Percentiles rank a stretch among this genome's conserved stretches.
Evolutionary conservation across 1,140 invertebrate genomes (phyloP).

Genomic region (Brevipalpus yothersi): DNA sequence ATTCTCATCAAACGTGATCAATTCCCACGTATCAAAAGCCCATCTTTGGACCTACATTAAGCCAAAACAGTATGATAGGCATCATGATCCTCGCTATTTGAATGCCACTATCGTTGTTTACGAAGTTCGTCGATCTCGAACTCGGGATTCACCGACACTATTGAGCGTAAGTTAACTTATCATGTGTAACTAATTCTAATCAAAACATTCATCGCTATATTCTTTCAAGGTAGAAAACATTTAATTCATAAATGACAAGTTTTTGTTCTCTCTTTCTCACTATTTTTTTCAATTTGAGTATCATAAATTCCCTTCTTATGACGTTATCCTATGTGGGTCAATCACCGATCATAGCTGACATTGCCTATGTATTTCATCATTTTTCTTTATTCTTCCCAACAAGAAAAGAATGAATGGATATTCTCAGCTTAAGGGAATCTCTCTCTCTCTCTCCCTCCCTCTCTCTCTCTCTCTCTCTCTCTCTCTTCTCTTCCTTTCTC

Average conservation of each 20-base stretch:
- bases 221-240: neutral
- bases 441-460: too few species aligned
- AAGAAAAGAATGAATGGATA: too few species aligned
- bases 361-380: too few species aligned
- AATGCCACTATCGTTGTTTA: conserved; percentile 14
- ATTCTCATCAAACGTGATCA: conserved; percentile 28
- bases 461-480: too few species aligned
- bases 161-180: neutral
- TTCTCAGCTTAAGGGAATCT: too few species aligned
- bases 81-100: conserved; percentile 8
- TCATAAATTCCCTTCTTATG: neutral
- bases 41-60: conserved; percentile 28
- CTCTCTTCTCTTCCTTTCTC: too few species aligned
- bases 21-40: conserved; percentile 26
- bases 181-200: neutral
- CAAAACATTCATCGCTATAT: neutral
- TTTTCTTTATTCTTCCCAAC: too few species aligned
- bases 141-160: conserved; percentile 9
- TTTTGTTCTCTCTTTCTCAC: neutral
- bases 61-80: neutral
- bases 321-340: neutral
- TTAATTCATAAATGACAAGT: neutral
- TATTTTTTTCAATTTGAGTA: neutral
- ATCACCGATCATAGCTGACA: too few species aligned
- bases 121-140: conserved; percentile 4